phyloP scores from a whole-genome alignment of 2,888 invertebrate genomes.

The Esperia sulphurella region DNA sequence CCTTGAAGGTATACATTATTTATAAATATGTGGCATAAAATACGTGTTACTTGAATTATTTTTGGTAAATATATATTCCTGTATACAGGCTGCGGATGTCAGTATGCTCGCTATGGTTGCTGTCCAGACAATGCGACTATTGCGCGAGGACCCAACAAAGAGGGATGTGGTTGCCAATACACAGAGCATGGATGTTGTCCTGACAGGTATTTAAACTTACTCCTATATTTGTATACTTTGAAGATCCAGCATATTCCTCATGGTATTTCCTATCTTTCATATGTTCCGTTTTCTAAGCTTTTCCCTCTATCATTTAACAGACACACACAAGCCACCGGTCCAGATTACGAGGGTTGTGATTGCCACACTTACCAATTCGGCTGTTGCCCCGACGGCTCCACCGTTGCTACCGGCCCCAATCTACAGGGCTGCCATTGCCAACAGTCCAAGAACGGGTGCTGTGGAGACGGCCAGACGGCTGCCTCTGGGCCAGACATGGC shows the following conservation, averaged over 20 bases:
- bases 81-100: conserved; percentile 86
- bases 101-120: conserved; percentile 87
- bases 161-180: conserved; percentile 90
- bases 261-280: no score
- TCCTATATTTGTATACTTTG: no score
- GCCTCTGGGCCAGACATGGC: conserved; percentile 86
- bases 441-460: conserved; percentile 88
- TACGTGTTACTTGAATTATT: no score
- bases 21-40: no score
- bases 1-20: conserved; percentile 80
- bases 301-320: conserved; percentile 25
- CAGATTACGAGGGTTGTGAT: conserved; percentile 89
- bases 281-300: no score
- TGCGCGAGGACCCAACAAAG: conserved; percentile 87
- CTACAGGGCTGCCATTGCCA: conserved; percentile 87
- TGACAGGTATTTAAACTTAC: conserved; percentile 75
- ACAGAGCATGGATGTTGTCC: conserved; percentile 90
- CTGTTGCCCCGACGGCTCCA: conserved; percentile 92
- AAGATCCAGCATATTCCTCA: no score
- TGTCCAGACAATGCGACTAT: conserved; percentile 90
- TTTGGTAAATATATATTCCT: conserved; percentile 1
- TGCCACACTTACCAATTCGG: conserved; percentile 94
- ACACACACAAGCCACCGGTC: conserved; percentile 86
- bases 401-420: conserved; percentile 83
- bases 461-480: conserved; percentile 89